These are phyloP conservation scores for Atherinosoma microstoma DNA, from an alignment of 2,797 vertebrate genomes.

Conservation along the genomic window DNA sequence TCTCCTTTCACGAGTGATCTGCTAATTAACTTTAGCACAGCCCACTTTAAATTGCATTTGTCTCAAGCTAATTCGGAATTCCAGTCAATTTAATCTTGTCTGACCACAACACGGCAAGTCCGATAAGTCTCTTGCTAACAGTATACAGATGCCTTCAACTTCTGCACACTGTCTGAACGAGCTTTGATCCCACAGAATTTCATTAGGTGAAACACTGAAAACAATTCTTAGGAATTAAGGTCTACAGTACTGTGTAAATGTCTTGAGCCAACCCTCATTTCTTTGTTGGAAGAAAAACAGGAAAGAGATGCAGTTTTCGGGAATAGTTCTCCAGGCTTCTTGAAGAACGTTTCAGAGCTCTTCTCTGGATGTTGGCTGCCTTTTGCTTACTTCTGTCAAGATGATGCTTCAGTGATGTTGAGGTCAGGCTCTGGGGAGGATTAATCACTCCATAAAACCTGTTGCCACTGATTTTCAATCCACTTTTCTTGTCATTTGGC, in stretches of 20 bases:
- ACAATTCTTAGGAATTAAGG: not conserved
- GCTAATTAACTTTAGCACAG: conserved; percentile 37
- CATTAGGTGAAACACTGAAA: not conserved
- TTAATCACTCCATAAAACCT: not conserved
- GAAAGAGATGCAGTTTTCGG: too few species aligned
- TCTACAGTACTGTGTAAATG: not conserved
- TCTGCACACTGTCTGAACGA: conserved; percentile 7
- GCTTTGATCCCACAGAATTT: not conserved
- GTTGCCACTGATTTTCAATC: not conserved
- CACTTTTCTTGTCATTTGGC: not conserved
- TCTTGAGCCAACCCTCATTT: not conserved
- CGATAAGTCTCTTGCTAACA: conserved; percentile 3
- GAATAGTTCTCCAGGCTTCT: too few species aligned
- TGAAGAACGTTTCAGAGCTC: not conserved
- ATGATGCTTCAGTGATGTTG: not conserved
- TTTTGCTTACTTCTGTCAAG: not conserved
- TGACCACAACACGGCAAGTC: conserved; percentile 19
- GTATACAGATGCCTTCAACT: conserved; percentile 7
- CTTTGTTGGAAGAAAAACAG: too few species aligned
- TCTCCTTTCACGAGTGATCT: conserved; percentile 7
- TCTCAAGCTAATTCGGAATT: conserved; percentile 45
- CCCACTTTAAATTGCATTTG: conserved; percentile 48
- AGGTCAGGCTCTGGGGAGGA: not conserved
- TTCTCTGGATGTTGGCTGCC: not conserved
- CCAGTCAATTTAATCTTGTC: conserved; percentile 38